phyloP scores from a whole-genome alignment of 2,888 invertebrate genomes.

The Ctena decussata region DNA sequence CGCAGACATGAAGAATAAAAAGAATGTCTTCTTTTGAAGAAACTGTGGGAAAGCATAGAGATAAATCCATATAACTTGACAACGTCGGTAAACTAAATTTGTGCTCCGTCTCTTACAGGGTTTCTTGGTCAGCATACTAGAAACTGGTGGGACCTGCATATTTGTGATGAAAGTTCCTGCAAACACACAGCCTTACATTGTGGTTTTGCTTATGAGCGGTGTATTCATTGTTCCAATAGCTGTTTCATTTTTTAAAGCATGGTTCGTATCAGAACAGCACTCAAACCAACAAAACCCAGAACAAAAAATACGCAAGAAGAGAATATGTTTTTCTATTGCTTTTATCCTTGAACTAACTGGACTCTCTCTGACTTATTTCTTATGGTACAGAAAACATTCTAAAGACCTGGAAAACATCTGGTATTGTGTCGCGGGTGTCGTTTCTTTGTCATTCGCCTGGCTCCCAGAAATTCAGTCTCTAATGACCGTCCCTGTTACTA shows the following conservation, averaged over 20 bases:
- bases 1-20: too few species aligned
- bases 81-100: too few species aligned
- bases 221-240: slow-evolving; percentile 69
- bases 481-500: too few species aligned
- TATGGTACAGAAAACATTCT: not conserved
- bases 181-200: slow-evolving; percentile 31
- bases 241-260: slow-evolving; percentile 1
- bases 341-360: slow-evolving; percentile 56
- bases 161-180: slow-evolving; percentile 73
- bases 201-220: slow-evolving; percentile 69
- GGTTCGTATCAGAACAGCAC: not conserved
- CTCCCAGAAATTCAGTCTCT: slow-evolving; percentile 65
- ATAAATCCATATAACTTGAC: too few species aligned
- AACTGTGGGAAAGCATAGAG: too few species aligned
- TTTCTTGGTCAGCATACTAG: slow-evolving; percentile 66
- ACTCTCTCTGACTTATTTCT: slow-evolving; percentile 23
- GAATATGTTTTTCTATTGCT: slow-evolving; percentile 41
- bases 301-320: not conserved
- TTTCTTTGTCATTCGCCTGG: slow-evolving; percentile 75
- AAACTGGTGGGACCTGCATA: slow-evolving; percentile 76
- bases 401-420: slow-evolving; percentile 36
- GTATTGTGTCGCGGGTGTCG: slow-evolving; percentile 64
- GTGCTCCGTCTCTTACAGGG: slow-evolving; percentile 65
- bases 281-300: too few species aligned
- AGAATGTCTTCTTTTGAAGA: too few species aligned